Conservation (phyloP, 2,113 vertebrate species). For the Neopipo cinnamomea region DNA sequence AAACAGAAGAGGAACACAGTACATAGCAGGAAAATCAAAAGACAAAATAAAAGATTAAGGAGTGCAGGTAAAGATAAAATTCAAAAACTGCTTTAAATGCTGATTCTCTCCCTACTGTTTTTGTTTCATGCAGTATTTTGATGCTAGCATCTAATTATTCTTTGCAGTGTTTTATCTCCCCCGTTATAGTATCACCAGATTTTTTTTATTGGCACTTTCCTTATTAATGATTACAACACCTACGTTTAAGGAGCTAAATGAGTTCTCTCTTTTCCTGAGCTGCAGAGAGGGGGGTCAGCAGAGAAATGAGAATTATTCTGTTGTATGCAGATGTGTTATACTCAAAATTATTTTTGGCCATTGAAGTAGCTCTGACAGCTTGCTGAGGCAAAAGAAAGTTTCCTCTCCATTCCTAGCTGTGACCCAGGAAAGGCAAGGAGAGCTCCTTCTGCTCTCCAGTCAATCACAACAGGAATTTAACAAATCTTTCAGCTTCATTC, state of each 20-base stretch:
- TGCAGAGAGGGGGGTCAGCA: slow-evolving; percentile 38
- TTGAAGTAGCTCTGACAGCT: slow-evolving; percentile 25
- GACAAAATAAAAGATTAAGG: slow-evolving; percentile 68
- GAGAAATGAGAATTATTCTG: slow-evolving; percentile 57
- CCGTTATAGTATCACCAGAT: slow-evolving; percentile 73
- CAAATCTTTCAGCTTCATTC: not conserved
- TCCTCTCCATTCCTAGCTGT: not conserved
- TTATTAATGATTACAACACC: slow-evolving; percentile 74
- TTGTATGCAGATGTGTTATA: slow-evolving; percentile 16
- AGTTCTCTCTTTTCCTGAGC: slow-evolving; percentile 64
- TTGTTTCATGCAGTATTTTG: slow-evolving; percentile 70
- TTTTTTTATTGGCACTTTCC: slow-evolving; percentile 70
- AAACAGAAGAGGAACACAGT: slow-evolving; percentile 39
- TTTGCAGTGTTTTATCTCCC: slow-evolving; percentile 70
- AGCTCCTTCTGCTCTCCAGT: not conserved
- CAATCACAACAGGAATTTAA: not conserved
- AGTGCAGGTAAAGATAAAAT: slow-evolving; percentile 66
- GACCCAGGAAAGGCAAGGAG: not conserved
- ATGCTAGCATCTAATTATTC: slow-evolving; percentile 72
- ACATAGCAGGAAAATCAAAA: slow-evolving; percentile 50
- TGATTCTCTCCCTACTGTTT: slow-evolving; percentile 67
- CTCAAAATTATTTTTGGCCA: slow-evolving; percentile 27
- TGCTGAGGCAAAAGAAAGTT: not conserved
- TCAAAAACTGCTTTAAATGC: slow-evolving; percentile 61
- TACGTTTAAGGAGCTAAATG: slow-evolving; percentile 70